Conservation (phyloP, 2,888 invertebrate genomes). For the Hirtodrosophila duncani region DNA sequence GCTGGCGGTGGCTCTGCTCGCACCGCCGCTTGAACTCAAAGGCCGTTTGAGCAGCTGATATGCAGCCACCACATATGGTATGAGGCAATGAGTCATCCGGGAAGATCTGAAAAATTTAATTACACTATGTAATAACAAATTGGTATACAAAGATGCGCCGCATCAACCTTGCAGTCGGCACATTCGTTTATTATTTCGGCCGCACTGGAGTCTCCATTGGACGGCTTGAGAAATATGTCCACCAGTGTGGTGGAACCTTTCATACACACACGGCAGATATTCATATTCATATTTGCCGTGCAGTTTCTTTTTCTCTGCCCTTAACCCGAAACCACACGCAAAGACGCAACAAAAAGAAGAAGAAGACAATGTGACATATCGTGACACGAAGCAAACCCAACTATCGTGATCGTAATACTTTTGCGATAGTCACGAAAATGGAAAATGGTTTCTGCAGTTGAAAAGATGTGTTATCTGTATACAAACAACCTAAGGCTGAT, state of each 20-base stretch:
- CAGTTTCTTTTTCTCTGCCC: not conserved
- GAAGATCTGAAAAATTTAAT: no score
- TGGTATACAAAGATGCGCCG: no score
- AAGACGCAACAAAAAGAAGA: no score
- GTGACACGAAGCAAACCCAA: no score
- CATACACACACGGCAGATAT: not conserved
- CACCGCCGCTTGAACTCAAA: conserved; percentile 33
- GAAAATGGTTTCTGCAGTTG: no score
- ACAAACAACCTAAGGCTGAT: no score
- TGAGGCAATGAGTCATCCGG: conserved; percentile 26
- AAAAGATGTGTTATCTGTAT: no score
- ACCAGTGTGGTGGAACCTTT: not conserved
- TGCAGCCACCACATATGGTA: conserved; percentile 26
- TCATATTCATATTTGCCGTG: not conserved
- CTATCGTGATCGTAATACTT: no score
- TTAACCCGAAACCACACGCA: no score
- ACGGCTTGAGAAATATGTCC: not conserved
- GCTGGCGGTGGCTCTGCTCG: conserved; percentile 17
- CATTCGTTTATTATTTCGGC: conserved; percentile 31
- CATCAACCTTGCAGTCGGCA: conserved; percentile 23
- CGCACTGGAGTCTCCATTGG: not conserved
- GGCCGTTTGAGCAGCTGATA: conserved; percentile 25
- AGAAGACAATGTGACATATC: no score
- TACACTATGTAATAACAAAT: no score
- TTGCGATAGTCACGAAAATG: no score